Percentiles rank a stretch among this genome's conserved stretches.
Evolutionary conservation across 2,113 vertebrate species (phyloP).

Genomic region (Passer domesticus): DNA sequence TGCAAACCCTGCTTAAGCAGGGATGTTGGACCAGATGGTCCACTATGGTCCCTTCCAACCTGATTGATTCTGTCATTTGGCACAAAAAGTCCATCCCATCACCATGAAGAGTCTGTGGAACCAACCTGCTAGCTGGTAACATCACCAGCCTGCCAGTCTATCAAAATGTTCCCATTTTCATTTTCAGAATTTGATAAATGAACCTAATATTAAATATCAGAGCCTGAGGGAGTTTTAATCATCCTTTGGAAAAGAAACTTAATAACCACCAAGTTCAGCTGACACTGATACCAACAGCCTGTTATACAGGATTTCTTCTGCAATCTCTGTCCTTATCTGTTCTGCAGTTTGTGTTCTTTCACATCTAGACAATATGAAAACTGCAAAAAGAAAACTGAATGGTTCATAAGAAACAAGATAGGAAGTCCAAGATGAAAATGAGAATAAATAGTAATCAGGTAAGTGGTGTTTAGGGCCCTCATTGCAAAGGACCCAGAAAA

Average conservation of each 20-base stretch:
- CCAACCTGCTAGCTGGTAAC: background rate
- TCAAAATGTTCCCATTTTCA: background rate
- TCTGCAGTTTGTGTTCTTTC: background rate
- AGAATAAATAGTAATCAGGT: background rate
- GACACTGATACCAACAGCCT: background rate
- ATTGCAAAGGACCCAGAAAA: background rate
- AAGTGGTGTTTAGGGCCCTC: background rate
- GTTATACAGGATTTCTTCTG: background rate
- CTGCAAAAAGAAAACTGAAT: background rate
- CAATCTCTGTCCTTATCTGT: background rate
- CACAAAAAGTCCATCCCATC: background rate
- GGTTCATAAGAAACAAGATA: rapidly evolving
- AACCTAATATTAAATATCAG: background rate
- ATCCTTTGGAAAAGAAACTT: background rate
- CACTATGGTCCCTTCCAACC: background rate
- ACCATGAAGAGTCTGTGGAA: background rate
- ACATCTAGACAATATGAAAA: background rate
- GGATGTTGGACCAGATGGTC: background rate
- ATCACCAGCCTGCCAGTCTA: background rate
- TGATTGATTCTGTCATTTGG: background rate
- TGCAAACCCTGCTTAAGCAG: background rate
- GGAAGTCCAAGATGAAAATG: background rate
- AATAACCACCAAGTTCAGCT: background rate
- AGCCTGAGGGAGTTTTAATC: background rate
- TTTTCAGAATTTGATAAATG: background rate